Percentiles rank a stretch among this genome's conserved stretches.
phyloP scores from a whole-genome alignment of 2,797 vertebrate species.

The Sparidentex hasta region DNA sequence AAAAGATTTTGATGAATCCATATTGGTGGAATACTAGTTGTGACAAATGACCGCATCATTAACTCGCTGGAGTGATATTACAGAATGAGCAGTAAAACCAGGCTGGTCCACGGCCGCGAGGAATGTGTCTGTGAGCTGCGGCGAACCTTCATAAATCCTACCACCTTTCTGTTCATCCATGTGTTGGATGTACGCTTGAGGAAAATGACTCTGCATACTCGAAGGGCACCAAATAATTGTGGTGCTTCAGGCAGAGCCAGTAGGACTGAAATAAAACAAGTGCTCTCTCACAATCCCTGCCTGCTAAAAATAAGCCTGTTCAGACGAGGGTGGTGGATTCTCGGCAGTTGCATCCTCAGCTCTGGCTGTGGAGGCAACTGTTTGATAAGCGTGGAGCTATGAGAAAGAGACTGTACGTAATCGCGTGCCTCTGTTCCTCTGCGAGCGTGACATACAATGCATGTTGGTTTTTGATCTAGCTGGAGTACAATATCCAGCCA shows the following conservation, averaged over 20 bases:
- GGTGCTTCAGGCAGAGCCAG: slow-evolving; percentile 79
- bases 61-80: slow-evolving; percentile 27
- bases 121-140: slow-evolving; percentile 47
- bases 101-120: slow-evolving; percentile 39
- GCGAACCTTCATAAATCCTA: slow-evolving; percentile 67
- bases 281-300: slow-evolving; percentile 82
- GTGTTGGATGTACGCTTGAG: slow-evolving; percentile 75
- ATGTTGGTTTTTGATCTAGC: slow-evolving; percentile 41
- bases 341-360: slow-evolving; percentile 72
- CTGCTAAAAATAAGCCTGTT: slow-evolving; percentile 85
- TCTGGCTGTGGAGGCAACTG: slow-evolving; percentile 74
- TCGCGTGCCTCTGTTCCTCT: slow-evolving; percentile 50
- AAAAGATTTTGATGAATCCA: not conserved
- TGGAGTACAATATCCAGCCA: slow-evolving; percentile 13
- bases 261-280: slow-evolving; percentile 85
- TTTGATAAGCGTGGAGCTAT: slow-evolving; percentile 71
- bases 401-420: slow-evolving; percentile 60
- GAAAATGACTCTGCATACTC: slow-evolving; percentile 75
- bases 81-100: slow-evolving; percentile 34
- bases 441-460: slow-evolving; percentile 34
- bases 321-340: slow-evolving; percentile 79
- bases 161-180: slow-evolving; percentile 77
- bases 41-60: slow-evolving; percentile 29
- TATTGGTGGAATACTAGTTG: not conserved
- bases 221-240: slow-evolving; percentile 78